A percentile compares a stretch with the other conserved stretches of the same genome.
Conservation (phyloP, 2,113 vertebrate genomes). For the Equus quagga region DNA sequence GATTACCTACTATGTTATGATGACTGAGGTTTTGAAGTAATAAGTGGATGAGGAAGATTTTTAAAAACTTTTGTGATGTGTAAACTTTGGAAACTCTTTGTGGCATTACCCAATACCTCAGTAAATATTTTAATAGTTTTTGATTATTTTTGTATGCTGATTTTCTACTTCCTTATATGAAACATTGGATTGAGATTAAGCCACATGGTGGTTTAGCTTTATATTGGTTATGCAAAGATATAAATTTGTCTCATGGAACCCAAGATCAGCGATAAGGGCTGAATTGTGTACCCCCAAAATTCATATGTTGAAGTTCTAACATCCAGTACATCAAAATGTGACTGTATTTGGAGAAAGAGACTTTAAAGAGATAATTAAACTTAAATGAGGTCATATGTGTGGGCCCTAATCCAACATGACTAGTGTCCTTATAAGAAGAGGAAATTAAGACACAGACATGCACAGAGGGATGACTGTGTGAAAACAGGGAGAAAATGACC, state of each 20-base stretch:
- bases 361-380: not conserved
- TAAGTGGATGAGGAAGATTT: not conserved
- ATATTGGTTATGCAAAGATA: not conserved
- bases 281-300: not conserved
- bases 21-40: not conserved
- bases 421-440: not conserved
- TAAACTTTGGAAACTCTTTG: not conserved
- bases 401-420: not conserved
- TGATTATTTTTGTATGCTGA: not conserved
- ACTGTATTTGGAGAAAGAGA: not conserved
- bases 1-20: not conserved
- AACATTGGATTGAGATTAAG: not conserved
- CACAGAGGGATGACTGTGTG: not conserved
- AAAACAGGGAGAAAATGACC: not conserved
- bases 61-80: not conserved
- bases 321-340: not conserved
- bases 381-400: not conserved
- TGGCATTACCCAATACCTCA: not conserved
- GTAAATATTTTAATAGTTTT: conserved; percentile 31
- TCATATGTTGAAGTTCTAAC: not conserved
- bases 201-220: not conserved
- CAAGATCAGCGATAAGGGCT: not conserved
- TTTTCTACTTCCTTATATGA: not conserved
- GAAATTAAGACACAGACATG: not conserved
- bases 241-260: not conserved